phyloP scores from a whole-genome alignment of 2,797 vertebrate genomes.

The Meda fulgida region DNA sequence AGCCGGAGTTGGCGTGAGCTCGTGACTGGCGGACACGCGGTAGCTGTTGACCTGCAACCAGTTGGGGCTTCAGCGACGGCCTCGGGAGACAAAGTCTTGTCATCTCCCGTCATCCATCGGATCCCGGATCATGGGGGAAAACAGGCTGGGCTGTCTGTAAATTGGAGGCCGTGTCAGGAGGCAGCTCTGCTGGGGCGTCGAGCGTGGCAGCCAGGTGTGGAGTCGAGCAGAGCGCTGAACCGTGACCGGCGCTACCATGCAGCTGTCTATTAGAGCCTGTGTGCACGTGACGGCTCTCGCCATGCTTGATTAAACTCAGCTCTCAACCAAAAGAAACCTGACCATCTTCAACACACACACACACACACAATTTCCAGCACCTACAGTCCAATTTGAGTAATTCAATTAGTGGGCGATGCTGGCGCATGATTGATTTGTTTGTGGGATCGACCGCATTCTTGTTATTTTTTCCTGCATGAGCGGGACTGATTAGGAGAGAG shows the following conservation, averaged over 20 bases:
- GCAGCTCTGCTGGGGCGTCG: constrained; percentile 59
- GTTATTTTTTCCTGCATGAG: constrained; percentile 34
- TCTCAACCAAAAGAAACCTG: constrained; percentile 69
- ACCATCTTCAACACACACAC: constrained; percentile 59
- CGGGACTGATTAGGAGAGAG: constrained; percentile 46
- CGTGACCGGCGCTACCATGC: constrained; percentile 32
- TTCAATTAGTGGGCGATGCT: constrained; percentile 78
- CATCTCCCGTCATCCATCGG: constrained; percentile 28
- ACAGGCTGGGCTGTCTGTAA: constrained; percentile 65
- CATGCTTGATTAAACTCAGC: constrained; percentile 76
- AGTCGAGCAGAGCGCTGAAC: constrained; percentile 52
- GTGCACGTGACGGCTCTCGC: constrained; percentile 46
- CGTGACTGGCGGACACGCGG: constrained; percentile 25
- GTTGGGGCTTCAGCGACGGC: neutral
- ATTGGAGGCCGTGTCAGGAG: constrained; percentile 57
- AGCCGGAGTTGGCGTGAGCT: neutral
- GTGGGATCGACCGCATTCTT: constrained; percentile 75
- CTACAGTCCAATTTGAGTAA: constrained; percentile 74
- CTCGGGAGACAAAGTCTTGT: constrained; percentile 24
- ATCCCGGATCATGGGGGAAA: constrained; percentile 11
- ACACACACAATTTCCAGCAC: constrained; percentile 1
- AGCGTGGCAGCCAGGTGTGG: constrained; percentile 51
- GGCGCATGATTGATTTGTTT: constrained; percentile 79
- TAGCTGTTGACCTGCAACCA: constrained; percentile 17
- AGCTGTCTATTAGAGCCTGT: neutral